Conservation (phyloP, 2,888 invertebrate species). For the Seira ritae region DNA sequence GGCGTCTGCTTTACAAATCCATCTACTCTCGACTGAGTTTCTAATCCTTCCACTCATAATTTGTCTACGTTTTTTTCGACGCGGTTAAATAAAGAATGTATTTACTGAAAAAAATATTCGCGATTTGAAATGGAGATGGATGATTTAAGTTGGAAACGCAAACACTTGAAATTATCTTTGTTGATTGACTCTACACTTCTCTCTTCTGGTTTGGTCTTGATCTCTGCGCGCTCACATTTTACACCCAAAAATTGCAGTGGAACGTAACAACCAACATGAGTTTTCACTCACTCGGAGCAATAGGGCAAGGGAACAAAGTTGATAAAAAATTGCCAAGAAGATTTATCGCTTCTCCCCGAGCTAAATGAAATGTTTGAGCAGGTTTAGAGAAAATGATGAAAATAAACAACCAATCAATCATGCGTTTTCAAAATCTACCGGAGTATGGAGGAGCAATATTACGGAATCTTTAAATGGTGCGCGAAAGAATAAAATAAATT, state of each 20-base stretch:
- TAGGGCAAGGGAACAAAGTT: neutral
- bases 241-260: neutral
- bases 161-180: neutral
- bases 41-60: constrained; percentile 49
- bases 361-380: neutral
- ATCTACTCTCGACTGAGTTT: neutral
- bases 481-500: too few species aligned
- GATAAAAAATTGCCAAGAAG: neutral
- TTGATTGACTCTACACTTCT: neutral
- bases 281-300: neutral
- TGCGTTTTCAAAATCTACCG: neutral
- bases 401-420: constrained; percentile 11
- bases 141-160: neutral
- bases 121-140: constrained; percentile 5
- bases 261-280: neutral
- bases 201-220: too few species aligned
- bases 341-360: neutral
- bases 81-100: neutral
- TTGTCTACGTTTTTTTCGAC: constrained; percentile 27
- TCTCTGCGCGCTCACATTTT: neutral
- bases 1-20: neutral
- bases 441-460: too few species aligned
- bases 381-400: neutral
- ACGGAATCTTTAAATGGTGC: too few species aligned
- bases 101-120: neutral